Conservation (phyloP, 2,888 invertebrate species). For the Slavum lentiscoides region DNA sequence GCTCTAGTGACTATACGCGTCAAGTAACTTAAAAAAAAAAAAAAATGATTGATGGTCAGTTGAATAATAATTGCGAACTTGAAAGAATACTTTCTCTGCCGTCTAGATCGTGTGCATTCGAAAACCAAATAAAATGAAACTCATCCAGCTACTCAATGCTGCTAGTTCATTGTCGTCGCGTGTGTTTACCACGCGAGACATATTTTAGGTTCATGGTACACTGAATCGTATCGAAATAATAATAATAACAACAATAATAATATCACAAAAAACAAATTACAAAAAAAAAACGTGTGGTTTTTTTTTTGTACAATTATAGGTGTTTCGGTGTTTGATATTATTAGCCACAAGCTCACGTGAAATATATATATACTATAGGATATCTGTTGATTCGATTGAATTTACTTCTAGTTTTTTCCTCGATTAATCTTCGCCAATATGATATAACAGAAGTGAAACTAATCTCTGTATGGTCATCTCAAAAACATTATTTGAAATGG, state of each 20-base stretch:
- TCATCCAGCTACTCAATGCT: constrained; percentile 45
- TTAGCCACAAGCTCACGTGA: neutral
- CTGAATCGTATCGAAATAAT: constrained; percentile 36
- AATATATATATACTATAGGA: neutral
- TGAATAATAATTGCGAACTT: constrained; percentile 47
- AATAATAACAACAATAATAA: neutral
- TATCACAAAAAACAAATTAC: constrained; percentile 20
- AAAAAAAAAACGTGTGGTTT: constrained; percentile 23
- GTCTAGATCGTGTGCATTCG: constrained; percentile 41
- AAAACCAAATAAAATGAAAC: constrained; percentile 52
- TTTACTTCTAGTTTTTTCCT: constrained; percentile 1
- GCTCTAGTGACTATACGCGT: constrained; percentile 32
- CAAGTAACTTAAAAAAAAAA: constrained; percentile 35
- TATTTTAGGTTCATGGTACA: constrained; percentile 45
- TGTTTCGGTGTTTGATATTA: neutral
- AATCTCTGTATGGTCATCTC: constrained; percentile 34
- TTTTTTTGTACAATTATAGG: neutral
- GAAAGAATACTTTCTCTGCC: constrained; percentile 50
- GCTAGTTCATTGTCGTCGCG: constrained; percentile 45
- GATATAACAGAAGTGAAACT: constrained; percentile 41
- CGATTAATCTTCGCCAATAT: constrained; percentile 29
- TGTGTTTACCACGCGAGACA: constrained; percentile 52
- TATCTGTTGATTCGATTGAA: constrained; percentile 4
- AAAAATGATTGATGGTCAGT: constrained; percentile 48
- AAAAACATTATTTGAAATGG: constrained; percentile 19